Percentiles rank a stretch among this genome's conserved stretches.
phyloP scores from a whole-genome alignment of 2,888 invertebrate species.

The Lacanobia oleracea region DNA sequence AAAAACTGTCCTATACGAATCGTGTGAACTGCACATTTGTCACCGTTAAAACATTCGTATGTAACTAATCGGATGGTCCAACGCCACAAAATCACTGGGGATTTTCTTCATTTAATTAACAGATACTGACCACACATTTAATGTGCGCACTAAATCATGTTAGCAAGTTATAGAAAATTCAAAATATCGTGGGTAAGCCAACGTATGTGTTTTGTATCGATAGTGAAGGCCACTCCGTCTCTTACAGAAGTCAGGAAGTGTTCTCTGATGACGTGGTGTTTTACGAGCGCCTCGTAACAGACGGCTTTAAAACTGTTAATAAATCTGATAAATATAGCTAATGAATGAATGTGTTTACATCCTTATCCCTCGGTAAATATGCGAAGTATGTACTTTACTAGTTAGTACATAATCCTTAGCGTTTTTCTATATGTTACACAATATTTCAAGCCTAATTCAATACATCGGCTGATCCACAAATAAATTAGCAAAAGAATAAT shows the following conservation, averaged over 20 bases:
- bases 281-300: conserved; percentile 55
- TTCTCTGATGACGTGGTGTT: conserved; percentile 69
- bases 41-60: neutral
- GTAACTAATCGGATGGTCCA: neutral
- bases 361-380: conserved; percentile 5
- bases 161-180: conserved; percentile 59
- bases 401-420: neutral
- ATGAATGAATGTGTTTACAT: conserved; percentile 34
- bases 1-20: conserved; percentile 11
- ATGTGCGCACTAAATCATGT: conserved; percentile 8
- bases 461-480: neutral
- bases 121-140: conserved; percentile 8
- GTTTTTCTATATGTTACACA: neutral
- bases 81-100: conserved; percentile 14
- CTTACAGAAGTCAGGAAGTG: conserved; percentile 86
- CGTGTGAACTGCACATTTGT: conserved; percentile 27
- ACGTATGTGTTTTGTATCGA: conserved; percentile 45
- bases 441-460: too few species aligned
- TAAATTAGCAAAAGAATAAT: neutral
- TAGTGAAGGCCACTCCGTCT: conserved; percentile 79
- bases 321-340: conserved; percentile 30
- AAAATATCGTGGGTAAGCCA: conserved; percentile 49
- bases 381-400: neutral
- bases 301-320: conserved; percentile 38
- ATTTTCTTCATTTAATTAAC: conserved; percentile 8